Evolutionary conservation across 1,140 invertebrate species (phyloP), one percentile per base, ranked within the genome.

Genomic region (Oedothorax gibbosus): DNA sequence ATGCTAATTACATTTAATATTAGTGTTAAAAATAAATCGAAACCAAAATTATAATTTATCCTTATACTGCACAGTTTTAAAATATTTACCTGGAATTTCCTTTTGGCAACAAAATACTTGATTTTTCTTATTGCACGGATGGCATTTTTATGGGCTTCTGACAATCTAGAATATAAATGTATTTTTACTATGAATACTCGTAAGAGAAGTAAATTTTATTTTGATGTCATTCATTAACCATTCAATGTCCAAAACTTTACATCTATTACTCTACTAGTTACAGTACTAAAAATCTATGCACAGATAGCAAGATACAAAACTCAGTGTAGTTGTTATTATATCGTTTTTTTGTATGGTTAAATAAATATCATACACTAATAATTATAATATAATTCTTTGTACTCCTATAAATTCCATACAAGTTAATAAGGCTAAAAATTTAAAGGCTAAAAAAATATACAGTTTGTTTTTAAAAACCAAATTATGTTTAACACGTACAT

Each of bases 111-210:
- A 90, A 95, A 95, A 89, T 94, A 95, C 88, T 95, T 94, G 77
- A 96, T 96, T 91, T 96, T 96, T 85, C 95, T 91, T 87, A 96
- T 95, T 9, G 95, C 95, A 86, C 95, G 90, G 85, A 96, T 96
- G 35, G 95, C 95, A 88, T 95, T 95, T 89, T 94, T 93, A 88
- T 96, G 95, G 65, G 93, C 92, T 87, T 95, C 94, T 8, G 94
- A 95, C 82, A 95, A 89, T 88, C 93, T 94, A 89, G 14, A 89
- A 88, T 81, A 72, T 80, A 68, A 85, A 18, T 64, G 9, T 35
- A 64, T 64, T 49, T 79, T 76, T 21, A 73, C 14, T 18, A 73
- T 18, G 18, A 73, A 18, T 0, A 73, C 6, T 51, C 10, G 1
- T 56, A 54, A 5, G 15, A 14, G 54, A 72, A 18, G 18, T 21